A percentile compares a stretch with the other conserved stretches of the same genome.
phyloP scores from a whole-genome alignment of 1,140 invertebrate species.

The Eufriesea mexicana region DNA sequence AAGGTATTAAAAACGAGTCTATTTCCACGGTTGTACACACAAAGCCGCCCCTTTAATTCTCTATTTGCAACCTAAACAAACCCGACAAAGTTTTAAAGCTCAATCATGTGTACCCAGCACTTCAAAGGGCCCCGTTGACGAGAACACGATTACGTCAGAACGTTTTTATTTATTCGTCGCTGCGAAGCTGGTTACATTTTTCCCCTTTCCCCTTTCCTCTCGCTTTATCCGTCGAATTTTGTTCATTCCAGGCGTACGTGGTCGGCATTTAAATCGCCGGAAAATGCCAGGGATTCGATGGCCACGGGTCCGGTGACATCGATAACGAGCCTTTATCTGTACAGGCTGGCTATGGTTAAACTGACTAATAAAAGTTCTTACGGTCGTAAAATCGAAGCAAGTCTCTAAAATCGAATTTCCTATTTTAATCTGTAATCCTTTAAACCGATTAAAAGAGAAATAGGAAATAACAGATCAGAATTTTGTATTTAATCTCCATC shows the following conservation, averaged over 20 bases:
- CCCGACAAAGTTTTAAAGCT: conserved; percentile 16
- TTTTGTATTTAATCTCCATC: no score
- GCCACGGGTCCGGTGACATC: conserved; percentile 14
- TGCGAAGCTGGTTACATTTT: conserved; percentile 32
- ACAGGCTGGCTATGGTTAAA: neutral
- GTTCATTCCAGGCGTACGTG: conserved; percentile 9
- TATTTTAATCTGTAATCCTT: no score
- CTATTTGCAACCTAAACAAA: conserved; percentile 13
- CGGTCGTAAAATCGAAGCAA: no score
- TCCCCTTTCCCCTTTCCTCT: neutral
- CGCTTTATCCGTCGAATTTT: conserved; percentile 20
- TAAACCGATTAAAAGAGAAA: no score
- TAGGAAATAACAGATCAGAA: no score
- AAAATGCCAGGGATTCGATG: conserved; percentile 21
- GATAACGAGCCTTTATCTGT: conserved; percentile 10
- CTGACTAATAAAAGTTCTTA: no score
- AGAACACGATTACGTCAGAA: neutral
- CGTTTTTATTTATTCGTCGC: conserved; percentile 28
- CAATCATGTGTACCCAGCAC: conserved; percentile 5
- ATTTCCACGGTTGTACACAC: no score
- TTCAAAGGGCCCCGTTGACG: neutral
- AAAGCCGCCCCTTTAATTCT: neutral
- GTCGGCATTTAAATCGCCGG: conserved; percentile 32
- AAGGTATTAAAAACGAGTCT: neutral
- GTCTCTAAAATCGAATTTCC: no score